These are phyloP conservation scores for Pollachius pollachius DNA, from an alignment of 2,113 vertebrate genomes.

Conservation along the genomic window DNA sequence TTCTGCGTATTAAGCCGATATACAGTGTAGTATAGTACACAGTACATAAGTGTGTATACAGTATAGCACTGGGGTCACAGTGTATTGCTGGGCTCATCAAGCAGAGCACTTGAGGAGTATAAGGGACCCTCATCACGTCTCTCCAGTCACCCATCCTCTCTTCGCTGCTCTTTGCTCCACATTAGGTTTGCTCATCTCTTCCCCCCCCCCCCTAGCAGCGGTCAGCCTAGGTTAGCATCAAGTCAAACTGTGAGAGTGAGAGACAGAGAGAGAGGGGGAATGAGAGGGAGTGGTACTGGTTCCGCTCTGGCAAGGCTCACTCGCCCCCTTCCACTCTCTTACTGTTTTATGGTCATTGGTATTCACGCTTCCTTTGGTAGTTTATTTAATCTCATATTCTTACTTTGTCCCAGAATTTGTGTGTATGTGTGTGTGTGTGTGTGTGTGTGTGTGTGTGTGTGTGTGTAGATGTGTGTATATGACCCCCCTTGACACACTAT, in stretches of 20 bases:
- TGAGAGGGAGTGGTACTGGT: too few relatives aligned
- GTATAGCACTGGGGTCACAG: background rate
- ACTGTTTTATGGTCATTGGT: background rate
- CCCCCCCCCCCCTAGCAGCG: conserved; percentile 39
- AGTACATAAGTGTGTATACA: background rate
- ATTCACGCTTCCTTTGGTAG: background rate
- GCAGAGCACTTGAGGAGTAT: conserved; percentile 12
- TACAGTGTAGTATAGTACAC: too few relatives aligned
- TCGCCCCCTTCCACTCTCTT: background rate
- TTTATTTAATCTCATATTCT: too few relatives aligned
- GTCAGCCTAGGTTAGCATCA: conserved; percentile 62
- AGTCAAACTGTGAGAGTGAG: conserved; percentile 30
- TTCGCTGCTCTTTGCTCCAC: too few relatives aligned
- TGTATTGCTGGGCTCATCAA: conserved; percentile 23
- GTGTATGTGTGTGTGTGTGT: conserved; percentile 2
- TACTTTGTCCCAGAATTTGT: background rate
- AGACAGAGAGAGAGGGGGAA: background rate
- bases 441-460: conserved; percentile 1
- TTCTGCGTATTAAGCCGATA: too few relatives aligned
- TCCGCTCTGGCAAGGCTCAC: background rate
- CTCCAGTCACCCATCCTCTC: conserved; percentile 29
- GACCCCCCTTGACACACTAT: too few relatives aligned
- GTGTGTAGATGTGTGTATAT: background rate
- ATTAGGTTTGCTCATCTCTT: background rate
- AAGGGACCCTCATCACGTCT: conserved; percentile 19